Base-by-base conservation (phyloP, 2,888 invertebrate genomes). In the Mechanitis messenoides region DNA sequence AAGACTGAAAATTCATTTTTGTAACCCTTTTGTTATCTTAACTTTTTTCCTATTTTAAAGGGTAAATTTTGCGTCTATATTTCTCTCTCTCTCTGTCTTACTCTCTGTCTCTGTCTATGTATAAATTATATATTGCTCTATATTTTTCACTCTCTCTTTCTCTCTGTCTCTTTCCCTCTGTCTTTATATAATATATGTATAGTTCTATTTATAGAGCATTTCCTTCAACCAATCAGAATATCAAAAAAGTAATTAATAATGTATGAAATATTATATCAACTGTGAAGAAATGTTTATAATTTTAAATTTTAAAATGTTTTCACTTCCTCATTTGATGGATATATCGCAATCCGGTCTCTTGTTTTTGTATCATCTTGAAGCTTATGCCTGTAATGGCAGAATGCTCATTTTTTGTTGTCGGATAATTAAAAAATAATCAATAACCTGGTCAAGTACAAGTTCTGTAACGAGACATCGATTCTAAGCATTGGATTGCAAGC, bases 401-500 rank as follows among this genome's bases (percentile, higher is more conserved):
- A 60, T 60, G 60, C 56, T 50, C 56, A 60, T 60, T 60, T 60
- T 60, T 60, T 60, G 56, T 60, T 56, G 11, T 47, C 11, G 20
- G 42, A 3, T 56, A 56, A 60, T 56, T 60, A 60, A 53, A 60
- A 60, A 60, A 60, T 60, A 60, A 56, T 59, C 55, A 59, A 55
- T 60, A 56, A 56, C 28, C 50, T 31, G 20, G 47, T 47, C n/a
- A 28, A 47, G 31, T 50, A 31, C 50, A 28, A 50, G 50, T 31
- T 31, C 2, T 42, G 42, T 42, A 42, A 9, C 50, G 31, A 50
- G 31, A 9, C 42, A 11, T 28, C 7, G 50, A 50, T 31, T 50
- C 6, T 31, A 6, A 31, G 31, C 7, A 3, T 7, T 50, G 50
- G 50, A 50, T 50, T 50, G 31, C 50, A 31, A 31, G 9, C 28